These are phyloP conservation scores for Philopedon plagiatum DNA, from an alignment of 2,888 invertebrate genomes.

Conservation along the genomic window DNA sequence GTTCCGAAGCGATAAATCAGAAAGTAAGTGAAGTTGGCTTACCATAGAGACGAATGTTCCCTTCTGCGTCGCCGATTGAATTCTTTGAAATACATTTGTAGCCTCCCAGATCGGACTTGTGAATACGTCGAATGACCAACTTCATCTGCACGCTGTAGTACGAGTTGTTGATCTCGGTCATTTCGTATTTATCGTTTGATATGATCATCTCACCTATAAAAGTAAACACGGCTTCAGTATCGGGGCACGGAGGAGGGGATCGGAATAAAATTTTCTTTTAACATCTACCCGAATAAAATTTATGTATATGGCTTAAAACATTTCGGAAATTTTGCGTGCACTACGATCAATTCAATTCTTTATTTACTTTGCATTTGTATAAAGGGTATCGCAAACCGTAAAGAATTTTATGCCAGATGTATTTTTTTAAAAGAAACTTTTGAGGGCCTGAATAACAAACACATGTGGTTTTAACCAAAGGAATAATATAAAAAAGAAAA, in stretches of 20 bases:
- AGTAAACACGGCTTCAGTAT: constrained; percentile 11
- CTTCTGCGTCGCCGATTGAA: constrained; percentile 92
- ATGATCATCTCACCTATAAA: constrained; percentile 91
- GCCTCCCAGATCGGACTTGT: constrained; percentile 84
- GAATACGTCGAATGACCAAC: constrained; percentile 81
- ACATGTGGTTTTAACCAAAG: background rate
- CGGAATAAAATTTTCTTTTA: constrained; percentile 3
- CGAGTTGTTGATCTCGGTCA: constrained; percentile 84
- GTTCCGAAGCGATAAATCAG: constrained; percentile 67
- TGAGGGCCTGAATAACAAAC: background rate
- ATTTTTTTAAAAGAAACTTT: background rate
- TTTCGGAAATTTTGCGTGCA: background rate
- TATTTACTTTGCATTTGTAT: constrained; percentile 4
- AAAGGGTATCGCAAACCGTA: constrained; percentile 2
- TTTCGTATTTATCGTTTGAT: constrained; percentile 86
- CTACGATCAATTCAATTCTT: background rate
- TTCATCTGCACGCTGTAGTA: constrained; percentile 90
- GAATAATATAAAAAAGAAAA: background rate
- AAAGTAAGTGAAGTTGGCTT: constrained; percentile 65
- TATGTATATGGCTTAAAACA: background rate
- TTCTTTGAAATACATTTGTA: constrained; percentile 95
- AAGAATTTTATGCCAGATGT: constrained; percentile 1
- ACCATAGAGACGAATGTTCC: constrained; percentile 91
- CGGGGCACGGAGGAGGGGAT: background rate
- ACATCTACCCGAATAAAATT: background rate